Evolutionary conservation across 2,797 vertebrate genomes (phyloP).

Genomic region (Hirundo rustica): DNA sequence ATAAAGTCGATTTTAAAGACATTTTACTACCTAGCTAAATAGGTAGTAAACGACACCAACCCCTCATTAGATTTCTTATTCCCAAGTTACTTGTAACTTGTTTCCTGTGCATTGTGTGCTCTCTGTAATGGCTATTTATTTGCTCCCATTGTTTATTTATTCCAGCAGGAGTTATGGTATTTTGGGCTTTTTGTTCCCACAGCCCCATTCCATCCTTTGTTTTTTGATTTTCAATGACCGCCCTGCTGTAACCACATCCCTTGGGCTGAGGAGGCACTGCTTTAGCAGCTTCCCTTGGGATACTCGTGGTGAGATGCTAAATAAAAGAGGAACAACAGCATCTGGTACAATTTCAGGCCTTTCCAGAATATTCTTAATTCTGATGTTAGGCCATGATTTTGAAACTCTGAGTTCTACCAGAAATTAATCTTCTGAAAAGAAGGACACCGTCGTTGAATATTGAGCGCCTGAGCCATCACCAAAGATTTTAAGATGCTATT

Average conservation of each 20-base stretch:
- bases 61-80: not conserved
- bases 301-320: not conserved
- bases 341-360: not conserved
- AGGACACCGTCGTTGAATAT: not conserved
- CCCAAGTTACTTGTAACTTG: not conserved
- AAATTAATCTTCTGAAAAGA: not conserved
- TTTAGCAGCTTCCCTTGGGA: not conserved
- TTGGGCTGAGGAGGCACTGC: not conserved
- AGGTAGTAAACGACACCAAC: not conserved
- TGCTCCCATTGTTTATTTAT: not conserved
- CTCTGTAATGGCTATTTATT: not conserved
- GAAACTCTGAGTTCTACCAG: not conserved
- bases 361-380: not conserved
- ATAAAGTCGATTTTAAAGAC: not conserved
- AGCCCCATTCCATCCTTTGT: not conserved
- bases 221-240: not conserved
- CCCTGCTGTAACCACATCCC: not conserved
- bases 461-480: fast-evolving
- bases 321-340: not conserved
- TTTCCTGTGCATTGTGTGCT: not conserved
- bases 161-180: not conserved
- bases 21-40: not conserved
- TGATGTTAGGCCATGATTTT: not conserved
- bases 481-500: not conserved
- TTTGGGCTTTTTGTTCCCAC: not conserved